Percentiles rank a stretch among this genome's conserved stretches.
Evolutionary conservation across 2,113 vertebrate genomes (phyloP).

Genomic region (Rhombomys opimus): DNA sequence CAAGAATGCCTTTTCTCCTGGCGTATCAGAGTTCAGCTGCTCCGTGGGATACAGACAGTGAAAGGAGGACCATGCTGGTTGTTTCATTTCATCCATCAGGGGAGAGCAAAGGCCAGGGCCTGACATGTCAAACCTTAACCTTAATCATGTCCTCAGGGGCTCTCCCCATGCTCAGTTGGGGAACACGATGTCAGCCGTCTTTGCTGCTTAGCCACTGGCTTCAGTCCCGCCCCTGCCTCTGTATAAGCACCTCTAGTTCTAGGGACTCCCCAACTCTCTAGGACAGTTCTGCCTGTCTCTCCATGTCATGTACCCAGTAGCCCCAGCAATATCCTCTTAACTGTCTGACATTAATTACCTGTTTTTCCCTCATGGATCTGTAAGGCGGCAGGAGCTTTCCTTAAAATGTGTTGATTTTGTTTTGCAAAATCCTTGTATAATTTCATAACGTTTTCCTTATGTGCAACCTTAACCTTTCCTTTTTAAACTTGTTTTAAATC

Average conservation of each 20-base stretch:
- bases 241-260: neutral
- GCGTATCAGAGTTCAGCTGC: neutral
- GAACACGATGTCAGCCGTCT: neutral
- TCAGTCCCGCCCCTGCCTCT: neutral
- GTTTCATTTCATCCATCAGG: neutral
- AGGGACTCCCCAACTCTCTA: neutral
- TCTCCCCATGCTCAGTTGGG: neutral
- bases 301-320: neutral
- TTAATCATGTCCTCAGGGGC: neutral
- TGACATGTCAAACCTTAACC: neutral
- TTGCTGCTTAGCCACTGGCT: neutral
- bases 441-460: neutral
- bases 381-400: neutral
- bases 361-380: neutral
- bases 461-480: neutral
- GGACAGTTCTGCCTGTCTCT: neutral
- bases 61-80: neutral
- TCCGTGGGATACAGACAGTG: neutral
- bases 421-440: slow-evolving; percentile 27
- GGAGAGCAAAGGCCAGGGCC: neutral
- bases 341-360: neutral
- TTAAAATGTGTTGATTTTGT: neutral
- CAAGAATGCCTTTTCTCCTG: neutral
- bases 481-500: too few relatives aligned
- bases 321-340: neutral